Percentiles rank a stretch among this genome's conserved stretches.
phyloP scores from a whole-genome alignment of 2,888 invertebrate species.

The Nymphalis polychloros region DNA sequence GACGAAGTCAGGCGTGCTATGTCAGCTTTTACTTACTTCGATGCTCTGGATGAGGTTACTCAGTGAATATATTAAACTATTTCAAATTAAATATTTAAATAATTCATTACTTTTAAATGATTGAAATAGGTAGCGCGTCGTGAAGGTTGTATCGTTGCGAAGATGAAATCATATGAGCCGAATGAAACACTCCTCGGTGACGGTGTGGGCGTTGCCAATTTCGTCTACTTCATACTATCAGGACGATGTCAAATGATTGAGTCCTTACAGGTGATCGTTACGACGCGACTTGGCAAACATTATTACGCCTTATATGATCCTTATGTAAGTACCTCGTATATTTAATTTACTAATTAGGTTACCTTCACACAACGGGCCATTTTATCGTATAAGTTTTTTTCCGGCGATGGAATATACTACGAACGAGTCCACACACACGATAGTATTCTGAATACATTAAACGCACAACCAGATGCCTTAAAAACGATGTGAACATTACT shows the following conservation, averaged over 20 bases:
- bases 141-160: slow-evolving; percentile 85
- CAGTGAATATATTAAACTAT: neutral
- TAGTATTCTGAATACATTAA: no score
- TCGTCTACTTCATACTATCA: slow-evolving; percentile 81
- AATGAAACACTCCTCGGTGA: slow-evolving; percentile 82
- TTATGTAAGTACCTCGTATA: slow-evolving; percentile 54
- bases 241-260: slow-evolving; percentile 84
- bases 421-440: no score
- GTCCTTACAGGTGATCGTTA: slow-evolving; percentile 71
- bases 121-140: slow-evolving; percentile 73
- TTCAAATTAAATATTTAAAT: neutral
- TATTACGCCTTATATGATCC: slow-evolving; percentile 76
- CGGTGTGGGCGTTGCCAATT: slow-evolving; percentile 71
- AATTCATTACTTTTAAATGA: neutral
- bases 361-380: no score
- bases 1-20: slow-evolving; percentile 82
- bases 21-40: slow-evolving; percentile 84
- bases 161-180: slow-evolving; percentile 78
- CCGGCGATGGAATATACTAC: no score
- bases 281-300: slow-evolving; percentile 55
- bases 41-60: slow-evolving; percentile 76
- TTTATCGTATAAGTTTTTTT: no score
- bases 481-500: no score
- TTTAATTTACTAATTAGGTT: neutral
- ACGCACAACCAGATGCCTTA: no score